Conservation (phyloP, 2,113 vertebrate species). For the Microcebus lehilahytsara region DNA sequence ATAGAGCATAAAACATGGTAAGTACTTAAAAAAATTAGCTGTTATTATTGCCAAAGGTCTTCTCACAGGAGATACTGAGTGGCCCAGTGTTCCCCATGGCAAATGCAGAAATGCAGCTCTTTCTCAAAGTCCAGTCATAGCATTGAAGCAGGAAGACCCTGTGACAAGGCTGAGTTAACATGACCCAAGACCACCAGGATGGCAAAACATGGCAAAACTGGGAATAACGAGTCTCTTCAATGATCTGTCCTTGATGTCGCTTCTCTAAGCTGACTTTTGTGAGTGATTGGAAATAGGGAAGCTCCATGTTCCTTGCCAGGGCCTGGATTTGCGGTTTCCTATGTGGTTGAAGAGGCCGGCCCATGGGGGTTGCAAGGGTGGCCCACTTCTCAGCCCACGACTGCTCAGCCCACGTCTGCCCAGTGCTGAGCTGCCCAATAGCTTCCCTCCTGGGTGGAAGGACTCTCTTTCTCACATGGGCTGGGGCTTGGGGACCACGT, state of each 20-base stretch:
- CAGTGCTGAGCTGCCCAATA: not conserved
- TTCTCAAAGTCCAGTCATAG: not conserved
- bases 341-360: rapidly evolving
- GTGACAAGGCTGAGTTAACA: too few relatives aligned
- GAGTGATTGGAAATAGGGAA: not conserved
- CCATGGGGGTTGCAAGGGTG: rapidly evolving
- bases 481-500: not conserved
- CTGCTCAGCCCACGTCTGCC: too few relatives aligned
- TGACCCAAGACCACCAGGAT: too few relatives aligned
- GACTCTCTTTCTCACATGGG: not conserved
- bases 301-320: too few relatives aligned
- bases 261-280: not conserved
- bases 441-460: not conserved
- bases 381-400: too few relatives aligned
- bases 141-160: rapidly evolving
- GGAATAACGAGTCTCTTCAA: not conserved
- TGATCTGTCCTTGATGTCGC: rapidly evolving
- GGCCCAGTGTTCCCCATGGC: not conserved
- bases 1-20: not conserved
- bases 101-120: not conserved
- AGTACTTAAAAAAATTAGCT: not conserved
- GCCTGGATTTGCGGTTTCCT: not conserved
- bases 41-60: not conserved
- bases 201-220: too few relatives aligned
- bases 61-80: not conserved